Percentiles rank a stretch among this genome's conserved stretches.
Conservation (phyloP, 2,113 vertebrate species). For the Phalacrocorax carbo region DNA sequence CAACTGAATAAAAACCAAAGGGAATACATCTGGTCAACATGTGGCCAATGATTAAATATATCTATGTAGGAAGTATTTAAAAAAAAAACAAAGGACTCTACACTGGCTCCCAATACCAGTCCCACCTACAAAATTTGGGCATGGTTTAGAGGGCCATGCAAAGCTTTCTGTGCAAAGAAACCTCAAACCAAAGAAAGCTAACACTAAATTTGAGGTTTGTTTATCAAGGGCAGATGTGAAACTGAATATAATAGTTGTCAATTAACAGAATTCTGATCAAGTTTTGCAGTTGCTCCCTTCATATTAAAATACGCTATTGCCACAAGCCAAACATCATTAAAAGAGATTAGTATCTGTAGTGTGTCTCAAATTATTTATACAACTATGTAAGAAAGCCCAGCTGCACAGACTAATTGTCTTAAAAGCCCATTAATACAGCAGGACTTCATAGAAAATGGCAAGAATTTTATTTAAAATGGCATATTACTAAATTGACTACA, state of each 20-base stretch:
- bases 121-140: background rate
- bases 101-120: background rate
- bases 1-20: background rate
- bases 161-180: background rate
- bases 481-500: background rate
- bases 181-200: background rate
- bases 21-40: background rate
- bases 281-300: background rate
- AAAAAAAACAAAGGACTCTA: background rate
- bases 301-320: background rate
- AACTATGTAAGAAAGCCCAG: background rate
- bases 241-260: background rate
- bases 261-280: background rate
- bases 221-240: background rate
- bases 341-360: background rate
- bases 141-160: background rate
- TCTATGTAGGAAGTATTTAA: background rate
- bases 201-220: background rate
- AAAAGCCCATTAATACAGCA: conserved; percentile 27
- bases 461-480: background rate
- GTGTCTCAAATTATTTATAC: background rate
- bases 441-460: background rate
- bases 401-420: background rate
- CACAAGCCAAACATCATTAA: background rate
- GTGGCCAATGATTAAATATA: background rate